Base-by-base conservation (phyloP, 2,113 vertebrate species). In the Hassar affinis region DNA sequence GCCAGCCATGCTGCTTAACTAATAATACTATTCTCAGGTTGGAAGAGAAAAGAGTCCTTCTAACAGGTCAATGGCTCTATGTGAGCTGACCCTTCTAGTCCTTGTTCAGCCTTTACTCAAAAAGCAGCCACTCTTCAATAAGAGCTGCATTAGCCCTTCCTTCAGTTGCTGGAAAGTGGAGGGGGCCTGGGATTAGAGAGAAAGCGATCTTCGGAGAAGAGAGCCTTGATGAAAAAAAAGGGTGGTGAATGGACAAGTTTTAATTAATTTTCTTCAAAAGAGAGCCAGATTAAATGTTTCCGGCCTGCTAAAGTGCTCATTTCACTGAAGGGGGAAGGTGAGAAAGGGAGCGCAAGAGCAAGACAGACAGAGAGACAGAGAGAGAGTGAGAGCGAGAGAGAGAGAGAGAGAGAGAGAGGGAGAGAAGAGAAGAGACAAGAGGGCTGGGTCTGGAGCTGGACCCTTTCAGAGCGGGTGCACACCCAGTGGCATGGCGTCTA, bases 201-300 rank as follows among this genome's bases (percentile, higher is more conserved):
- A 90, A 88, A 88, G 88, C 83, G 82, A 90, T 90, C 90, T 85
- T 87, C 89, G 88, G 25, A 74, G 68, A 93, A 91, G 45, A 75
- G 88, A 61, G 71, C 64, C 61, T 18, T 38, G 77, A 59, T 80
- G 89, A 90, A 89, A 89, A 92, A 90, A 92, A 94, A 96, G 95
- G 93, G 94, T 92, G 93, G 94, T 83, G 89, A 94, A 93, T 93
- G 91, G 95, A 97, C 95, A 97, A 97, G 96, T 98, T 98, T 98
- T 96, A 98, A 98, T 98, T 98, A 98, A 96, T 96, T 97, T 93
- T 95, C 95, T 96, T 95, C 95, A 96, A 98, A 98, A 97, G 92
- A 92, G 91, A 94, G 93, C 94, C 92, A 97, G 95, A 99, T 99
- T 98, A 99, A 99, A 98, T 98, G 96, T 98, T 99, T 98, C 97